Percentiles rank a stretch among this genome's conserved stretches.
Evolutionary conservation across 2,113 vertebrate genomes (phyloP).

Genomic region (human (Homo sapiens)): GRCh38 chr2:101987501-101988000

Average conservation of each 20-base stretch:
- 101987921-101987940: neutral
- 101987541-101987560: neutral
- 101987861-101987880: neutral
- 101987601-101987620: neutral
- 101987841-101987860: neutral
- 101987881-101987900: neutral
- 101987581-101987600: neutral
- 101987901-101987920: neutral
- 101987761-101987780: neutral
- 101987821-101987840: neutral
- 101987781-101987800: neutral
- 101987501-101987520: neutral
- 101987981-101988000: neutral
- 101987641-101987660: neutral
- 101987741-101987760: neutral
- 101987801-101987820: neutral
- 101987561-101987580: neutral
- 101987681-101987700: neutral
- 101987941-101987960: neutral
- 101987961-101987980: neutral
- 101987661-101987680: neutral
- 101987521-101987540: neutral
- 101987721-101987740: neutral
- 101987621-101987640: neutral
- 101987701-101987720: neutral